phyloP scores from a whole-genome alignment of 53 echinoderm and acorn worm genomes.

The Arbacia lixula region DNA sequence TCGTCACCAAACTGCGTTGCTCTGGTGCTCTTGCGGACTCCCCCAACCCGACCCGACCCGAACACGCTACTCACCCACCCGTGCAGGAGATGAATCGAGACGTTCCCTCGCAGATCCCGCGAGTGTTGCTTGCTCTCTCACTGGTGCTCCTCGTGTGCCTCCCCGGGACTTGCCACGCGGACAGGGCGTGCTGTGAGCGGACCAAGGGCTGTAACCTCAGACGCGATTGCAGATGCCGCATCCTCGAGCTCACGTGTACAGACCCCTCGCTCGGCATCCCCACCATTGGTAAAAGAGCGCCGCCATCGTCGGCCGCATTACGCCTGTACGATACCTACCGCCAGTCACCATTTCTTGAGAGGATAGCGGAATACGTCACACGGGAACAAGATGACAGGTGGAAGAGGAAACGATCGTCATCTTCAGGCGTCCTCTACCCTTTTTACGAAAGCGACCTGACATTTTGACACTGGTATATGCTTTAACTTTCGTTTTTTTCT shows the following conservation, averaged over 20 bases:
- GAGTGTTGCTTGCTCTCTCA: constrained; percentile 35
- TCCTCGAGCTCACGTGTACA: constrained; percentile 50
- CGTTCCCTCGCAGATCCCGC: constrained; percentile 52
- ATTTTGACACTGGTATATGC: constrained; percentile 50
- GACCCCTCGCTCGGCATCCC: constrained; percentile 64
- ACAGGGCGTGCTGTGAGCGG: constrained; percentile 62
- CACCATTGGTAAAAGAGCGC: constrained; percentile 65
- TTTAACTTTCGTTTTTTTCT: neutral
- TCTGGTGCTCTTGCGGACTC: no score
- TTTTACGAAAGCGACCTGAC: constrained; percentile 13
- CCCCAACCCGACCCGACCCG: no score
- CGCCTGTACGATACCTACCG: neutral
- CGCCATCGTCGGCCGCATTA: constrained; percentile 7
- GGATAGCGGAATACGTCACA: constrained; percentile 32
- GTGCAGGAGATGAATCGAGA: constrained; percentile 39
- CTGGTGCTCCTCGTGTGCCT: constrained; percentile 50
- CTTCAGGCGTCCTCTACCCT: constrained; percentile 36
- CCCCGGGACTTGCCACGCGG: constrained; percentile 47
- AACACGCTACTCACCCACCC: no score
- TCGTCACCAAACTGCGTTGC: no score
- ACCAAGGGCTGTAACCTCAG: constrained; percentile 67
- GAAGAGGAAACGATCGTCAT: constrained; percentile 24
- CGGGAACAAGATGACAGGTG: constrained; percentile 17
- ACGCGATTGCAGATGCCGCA: constrained; percentile 64
- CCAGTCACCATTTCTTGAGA: constrained; percentile 18